These are phyloP conservation scores for Catalaphyllia jardinei DNA, from an alignment of 64 coral and sea anemone species.

Conservation along the genomic window DNA sequence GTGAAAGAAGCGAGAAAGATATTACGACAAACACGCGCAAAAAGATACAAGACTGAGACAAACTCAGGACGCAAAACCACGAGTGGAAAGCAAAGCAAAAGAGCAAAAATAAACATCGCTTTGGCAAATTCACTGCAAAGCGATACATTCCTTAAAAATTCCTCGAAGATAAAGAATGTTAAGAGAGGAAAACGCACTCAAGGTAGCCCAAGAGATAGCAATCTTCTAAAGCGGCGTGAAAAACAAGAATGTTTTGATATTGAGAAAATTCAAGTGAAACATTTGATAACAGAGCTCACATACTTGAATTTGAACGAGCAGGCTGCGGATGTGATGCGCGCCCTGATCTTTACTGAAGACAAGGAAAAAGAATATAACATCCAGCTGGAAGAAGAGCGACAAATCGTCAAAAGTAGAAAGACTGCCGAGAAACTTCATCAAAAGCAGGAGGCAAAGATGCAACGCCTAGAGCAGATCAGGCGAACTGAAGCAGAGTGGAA, in stretches of 20 bases:
- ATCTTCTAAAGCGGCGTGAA: neutral
- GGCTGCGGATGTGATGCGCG: neutral
- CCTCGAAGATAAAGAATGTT: neutral
- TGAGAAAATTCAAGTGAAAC: neutral
- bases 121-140: neutral
- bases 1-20: conserved; percentile 12
- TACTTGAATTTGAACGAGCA: conserved; percentile 3
- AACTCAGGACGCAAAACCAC: neutral
- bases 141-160: neutral
- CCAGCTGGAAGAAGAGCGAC: neutral
- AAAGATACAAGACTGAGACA: neutral
- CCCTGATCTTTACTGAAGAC: neutral
- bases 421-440: neutral
- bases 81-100: neutral
- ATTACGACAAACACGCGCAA: neutral
- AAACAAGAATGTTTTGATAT: neutral
- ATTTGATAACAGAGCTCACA: conserved; percentile 11
- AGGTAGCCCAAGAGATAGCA: neutral
- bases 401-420: neutral
- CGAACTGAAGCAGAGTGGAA: conserved; percentile 6
- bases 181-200: neutral
- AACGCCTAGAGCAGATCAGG: conserved; percentile 19
- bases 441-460: neutral
- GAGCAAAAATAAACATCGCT: neutral
- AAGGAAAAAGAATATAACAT: conserved; percentile 7